Evolutionary conservation across 2,888 invertebrate species (phyloP).

Genomic region (Acrobasis repandana): DNA sequence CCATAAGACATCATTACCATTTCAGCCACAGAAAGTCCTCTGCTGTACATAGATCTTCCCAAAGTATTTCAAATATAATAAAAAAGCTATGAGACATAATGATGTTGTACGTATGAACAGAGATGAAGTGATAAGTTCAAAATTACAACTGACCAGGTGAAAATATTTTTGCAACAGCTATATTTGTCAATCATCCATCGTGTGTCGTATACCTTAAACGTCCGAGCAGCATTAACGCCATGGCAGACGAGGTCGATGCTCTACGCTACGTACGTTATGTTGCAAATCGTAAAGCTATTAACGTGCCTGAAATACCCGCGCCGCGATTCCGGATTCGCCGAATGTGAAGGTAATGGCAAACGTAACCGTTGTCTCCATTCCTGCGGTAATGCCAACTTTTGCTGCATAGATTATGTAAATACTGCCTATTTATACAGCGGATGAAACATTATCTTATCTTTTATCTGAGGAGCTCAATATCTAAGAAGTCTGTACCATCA

Average conservation of each 20-base stretch:
- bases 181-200: not conserved
- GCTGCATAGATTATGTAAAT: slow-evolving; percentile 21
- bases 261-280: slow-evolving; percentile 52
- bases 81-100: too few species aligned
- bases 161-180: not conserved
- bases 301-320: slow-evolving; percentile 41
- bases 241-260: slow-evolving; percentile 72
- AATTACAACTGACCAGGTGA: too few species aligned
- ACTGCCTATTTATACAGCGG: slow-evolving; percentile 22
- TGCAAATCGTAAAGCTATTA: slow-evolving; percentile 41
- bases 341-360: slow-evolving; percentile 27
- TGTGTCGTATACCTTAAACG: slow-evolving; percentile 46
- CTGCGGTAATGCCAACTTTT: slow-evolving; percentile 18
- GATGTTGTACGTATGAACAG: too few species aligned
- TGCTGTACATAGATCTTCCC: too few species aligned
- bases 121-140: too few species aligned
- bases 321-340: slow-evolving; percentile 39
- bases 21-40: too few species aligned
- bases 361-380: slow-evolving; percentile 21
- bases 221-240: slow-evolving; percentile 61
- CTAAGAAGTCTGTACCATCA: too few species aligned
- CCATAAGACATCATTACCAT: too few species aligned
- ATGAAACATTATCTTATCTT: not conserved
- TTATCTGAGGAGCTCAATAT: too few species aligned
- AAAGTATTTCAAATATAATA: too few species aligned